Percentiles rank a stretch among this genome's conserved stretches.
Conservation (phyloP, 2,113 vertebrate species). For the Cheirogaleus medius region DNA sequence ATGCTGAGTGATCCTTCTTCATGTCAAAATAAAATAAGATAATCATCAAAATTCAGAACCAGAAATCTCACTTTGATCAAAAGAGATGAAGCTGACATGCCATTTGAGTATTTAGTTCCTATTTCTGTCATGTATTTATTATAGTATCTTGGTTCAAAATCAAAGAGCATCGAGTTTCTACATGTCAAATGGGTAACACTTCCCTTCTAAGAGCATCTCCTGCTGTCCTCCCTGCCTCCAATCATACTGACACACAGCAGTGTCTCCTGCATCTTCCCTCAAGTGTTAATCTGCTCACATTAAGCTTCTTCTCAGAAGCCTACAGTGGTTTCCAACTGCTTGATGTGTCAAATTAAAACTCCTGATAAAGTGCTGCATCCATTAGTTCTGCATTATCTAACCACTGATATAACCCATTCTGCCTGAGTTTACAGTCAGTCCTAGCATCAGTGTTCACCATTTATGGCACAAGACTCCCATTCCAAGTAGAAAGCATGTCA, state of each 20-base stretch:
- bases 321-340: neutral
- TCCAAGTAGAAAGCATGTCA: neutral
- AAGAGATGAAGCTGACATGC: neutral
- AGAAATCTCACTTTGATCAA: constrained; percentile 16
- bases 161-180: neutral
- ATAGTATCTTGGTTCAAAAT: constrained; percentile 12
- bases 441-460: neutral
- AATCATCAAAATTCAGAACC: constrained; percentile 36
- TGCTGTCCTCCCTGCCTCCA: neutral
- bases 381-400: neutral
- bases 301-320: constrained; percentile 28
- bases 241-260: neutral
- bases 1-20: neutral
- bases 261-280: neutral
- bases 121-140: constrained; percentile 15
- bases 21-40: neutral
- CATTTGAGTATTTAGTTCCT: neutral
- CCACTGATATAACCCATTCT: neutral
- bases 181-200: neutral
- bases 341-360: constrained; percentile 6
- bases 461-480: neutral
- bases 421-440: neutral
- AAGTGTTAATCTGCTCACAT: neutral
- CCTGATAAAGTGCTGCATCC: neutral
- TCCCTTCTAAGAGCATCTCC: neutral